Evolutionary conservation across 2,888 invertebrate genomes (phyloP).

Genomic region (Acholoe squamosa): DNA sequence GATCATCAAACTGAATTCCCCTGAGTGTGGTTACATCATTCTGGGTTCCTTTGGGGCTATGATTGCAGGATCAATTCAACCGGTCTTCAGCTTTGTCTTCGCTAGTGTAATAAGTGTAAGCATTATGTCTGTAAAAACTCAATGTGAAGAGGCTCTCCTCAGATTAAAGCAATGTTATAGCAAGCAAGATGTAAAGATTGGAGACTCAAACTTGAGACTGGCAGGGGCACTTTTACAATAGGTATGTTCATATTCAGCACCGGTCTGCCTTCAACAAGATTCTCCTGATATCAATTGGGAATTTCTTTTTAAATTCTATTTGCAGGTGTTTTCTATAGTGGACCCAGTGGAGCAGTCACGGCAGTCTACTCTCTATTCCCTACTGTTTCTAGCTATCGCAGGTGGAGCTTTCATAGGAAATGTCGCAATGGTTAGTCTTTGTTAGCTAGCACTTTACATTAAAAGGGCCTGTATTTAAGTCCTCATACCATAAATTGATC

Average conservation of each 20-base stretch:
- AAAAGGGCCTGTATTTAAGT: too few species aligned
- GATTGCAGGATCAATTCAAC: slow-evolving; percentile 80
- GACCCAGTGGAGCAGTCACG: slow-evolving; percentile 58
- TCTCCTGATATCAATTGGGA: too few species aligned
- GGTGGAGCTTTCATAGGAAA: slow-evolving; percentile 63
- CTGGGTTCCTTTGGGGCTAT: slow-evolving; percentile 76
- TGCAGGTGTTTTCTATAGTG: slow-evolving; percentile 21
- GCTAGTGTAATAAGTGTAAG: slow-evolving; percentile 73
- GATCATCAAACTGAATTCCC: slow-evolving; percentile 77
- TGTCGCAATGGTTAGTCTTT: not conserved
- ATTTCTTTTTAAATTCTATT: not conserved
- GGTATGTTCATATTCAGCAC: too few species aligned
- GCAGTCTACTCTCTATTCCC: slow-evolving; percentile 62
- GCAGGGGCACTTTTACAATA: too few species aligned
- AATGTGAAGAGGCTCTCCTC: too few species aligned
- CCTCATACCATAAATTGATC: too few species aligned
- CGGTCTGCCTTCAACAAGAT: too few species aligned
- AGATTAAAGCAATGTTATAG: too few species aligned
- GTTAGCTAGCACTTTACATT: too few species aligned
- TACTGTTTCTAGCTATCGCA: slow-evolving; percentile 67
- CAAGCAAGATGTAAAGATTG: too few species aligned
- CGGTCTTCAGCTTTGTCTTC: slow-evolving; percentile 82
- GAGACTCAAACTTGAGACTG: too few species aligned
- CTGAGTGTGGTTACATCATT: slow-evolving; percentile 76
- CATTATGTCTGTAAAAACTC: too few species aligned